Evolutionary conservation across 2,797 vertebrate genomes (phyloP).

Genomic region (Poecilia picta): DNA sequence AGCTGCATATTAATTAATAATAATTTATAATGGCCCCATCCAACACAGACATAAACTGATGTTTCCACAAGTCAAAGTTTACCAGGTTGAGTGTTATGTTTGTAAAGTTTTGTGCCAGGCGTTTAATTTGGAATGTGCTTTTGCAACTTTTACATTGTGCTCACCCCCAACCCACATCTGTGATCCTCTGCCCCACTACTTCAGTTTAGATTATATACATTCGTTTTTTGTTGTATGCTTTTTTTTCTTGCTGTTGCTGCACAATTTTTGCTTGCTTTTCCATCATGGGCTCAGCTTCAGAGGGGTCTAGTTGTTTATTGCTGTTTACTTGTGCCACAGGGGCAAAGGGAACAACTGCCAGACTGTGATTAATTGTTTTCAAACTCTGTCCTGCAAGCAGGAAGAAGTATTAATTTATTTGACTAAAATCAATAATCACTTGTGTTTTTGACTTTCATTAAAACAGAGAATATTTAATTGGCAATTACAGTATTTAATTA

Average conservation of each 20-base stretch:
- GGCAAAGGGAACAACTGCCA: background rate
- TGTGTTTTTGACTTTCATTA: background rate
- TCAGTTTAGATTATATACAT: background rate
- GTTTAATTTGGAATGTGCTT: background rate
- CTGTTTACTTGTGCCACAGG: background rate
- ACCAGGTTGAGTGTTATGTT: background rate
- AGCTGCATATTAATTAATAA: background rate
- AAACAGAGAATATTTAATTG: background rate
- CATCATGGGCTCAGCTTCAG: background rate
- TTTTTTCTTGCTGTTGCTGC: background rate
- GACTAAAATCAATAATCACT: background rate
- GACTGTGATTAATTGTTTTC: background rate
- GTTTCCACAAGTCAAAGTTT: background rate
- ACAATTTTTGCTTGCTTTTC: background rate
- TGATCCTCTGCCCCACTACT: background rate
- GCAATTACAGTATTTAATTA: background rate
- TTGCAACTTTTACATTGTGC: background rate
- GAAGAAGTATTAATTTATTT: background rate
- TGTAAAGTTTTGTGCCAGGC: background rate
- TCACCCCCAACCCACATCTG: background rate
- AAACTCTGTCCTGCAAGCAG: background rate
- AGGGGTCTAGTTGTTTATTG: background rate
- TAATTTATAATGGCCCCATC: background rate
- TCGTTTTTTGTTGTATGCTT: background rate
- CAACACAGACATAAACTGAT: background rate